These are phyloP conservation scores for Scolanthus callimorphus DNA, from an alignment of 92 coral and sea anemone genomes.

Conservation along the genomic window DNA sequence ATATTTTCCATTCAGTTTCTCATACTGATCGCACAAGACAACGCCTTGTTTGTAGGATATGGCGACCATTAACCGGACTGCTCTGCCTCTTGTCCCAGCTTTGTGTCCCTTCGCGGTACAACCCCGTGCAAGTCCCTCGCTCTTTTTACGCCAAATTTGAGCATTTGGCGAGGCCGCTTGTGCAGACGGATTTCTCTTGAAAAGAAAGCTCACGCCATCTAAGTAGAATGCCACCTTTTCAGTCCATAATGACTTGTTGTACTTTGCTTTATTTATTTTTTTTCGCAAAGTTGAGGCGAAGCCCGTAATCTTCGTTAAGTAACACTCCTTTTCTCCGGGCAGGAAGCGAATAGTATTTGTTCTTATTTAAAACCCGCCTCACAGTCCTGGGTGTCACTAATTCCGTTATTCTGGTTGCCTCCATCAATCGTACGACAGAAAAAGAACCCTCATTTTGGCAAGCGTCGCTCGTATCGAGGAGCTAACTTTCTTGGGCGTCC, in stretches of 20 bases:
- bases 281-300: neutral
- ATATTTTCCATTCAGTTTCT: too few species aligned
- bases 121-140: too few species aligned
- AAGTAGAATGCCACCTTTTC: neutral
- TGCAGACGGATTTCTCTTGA: too few species aligned
- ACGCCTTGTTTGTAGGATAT: too few species aligned
- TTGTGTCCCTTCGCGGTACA: neutral
- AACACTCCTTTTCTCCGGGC: neutral
- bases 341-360: slow-evolving; percentile 15
- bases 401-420: neutral
- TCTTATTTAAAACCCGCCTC: slow-evolving; percentile 6
- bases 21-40: too few species aligned
- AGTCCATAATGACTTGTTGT: neutral
- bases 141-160: too few species aligned
- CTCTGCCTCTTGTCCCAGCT: neutral
- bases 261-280: too few species aligned
- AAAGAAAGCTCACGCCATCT: neutral
- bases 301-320: neutral
- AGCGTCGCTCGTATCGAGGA: slow-evolving; percentile 10
- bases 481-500: slow-evolving; percentile 25
- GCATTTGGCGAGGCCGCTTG: too few species aligned
- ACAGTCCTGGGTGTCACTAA: slow-evolving; percentile 16
- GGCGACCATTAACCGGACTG: neutral
- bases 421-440: slow-evolving; percentile 13
- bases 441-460: slow-evolving; percentile 23